These are phyloP conservation scores for Synergus umbraculus DNA, from an alignment of 2,888 invertebrate species.

Conservation along the genomic window DNA sequence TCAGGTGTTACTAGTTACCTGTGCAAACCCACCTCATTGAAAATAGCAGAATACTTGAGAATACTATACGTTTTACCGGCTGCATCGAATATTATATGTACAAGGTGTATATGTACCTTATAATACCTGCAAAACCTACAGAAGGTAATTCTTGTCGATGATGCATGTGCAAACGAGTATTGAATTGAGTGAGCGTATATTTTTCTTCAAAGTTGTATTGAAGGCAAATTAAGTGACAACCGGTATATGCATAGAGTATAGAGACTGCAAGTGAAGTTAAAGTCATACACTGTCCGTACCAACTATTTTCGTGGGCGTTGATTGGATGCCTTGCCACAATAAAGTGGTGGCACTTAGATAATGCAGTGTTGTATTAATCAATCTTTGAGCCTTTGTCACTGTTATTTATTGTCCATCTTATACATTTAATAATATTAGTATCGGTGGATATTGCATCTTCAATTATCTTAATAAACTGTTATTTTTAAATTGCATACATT, in stretches of 20 bases:
- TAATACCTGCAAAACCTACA: not conserved
- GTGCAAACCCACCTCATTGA: constrained; percentile 20
- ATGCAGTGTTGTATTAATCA: constrained; percentile 7
- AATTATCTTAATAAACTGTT: not conserved
- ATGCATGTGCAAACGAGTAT: constrained; percentile 25
- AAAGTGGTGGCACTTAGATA: constrained; percentile 1
- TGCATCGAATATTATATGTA: not conserved
- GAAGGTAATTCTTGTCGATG: not conserved
- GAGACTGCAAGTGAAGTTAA: not conserved
- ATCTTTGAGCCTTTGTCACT: not conserved
- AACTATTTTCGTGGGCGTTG: constrained; percentile 11
- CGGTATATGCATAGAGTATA: not conserved
- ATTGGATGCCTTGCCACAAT: not conserved
- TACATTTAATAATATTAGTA: not conserved
- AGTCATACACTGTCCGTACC: not conserved
- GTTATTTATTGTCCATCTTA: not conserved
- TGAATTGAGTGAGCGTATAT: not conserved
- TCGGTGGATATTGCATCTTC: not conserved
- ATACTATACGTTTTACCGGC: not conserved
- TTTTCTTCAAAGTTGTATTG: not conserved
- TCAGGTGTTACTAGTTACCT: not conserved
- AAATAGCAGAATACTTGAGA: constrained; percentile 4
- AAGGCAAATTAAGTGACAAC: constrained; percentile 19
- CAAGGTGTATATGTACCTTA: not conserved
- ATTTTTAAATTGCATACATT: not conserved